A percentile compares a stretch with the other conserved stretches of the same genome.
These are phyloP conservation scores for Myxocyprinus asiaticus DNA, from an alignment of 2,113 vertebrate genomes.

Conservation along the genomic window DNA sequence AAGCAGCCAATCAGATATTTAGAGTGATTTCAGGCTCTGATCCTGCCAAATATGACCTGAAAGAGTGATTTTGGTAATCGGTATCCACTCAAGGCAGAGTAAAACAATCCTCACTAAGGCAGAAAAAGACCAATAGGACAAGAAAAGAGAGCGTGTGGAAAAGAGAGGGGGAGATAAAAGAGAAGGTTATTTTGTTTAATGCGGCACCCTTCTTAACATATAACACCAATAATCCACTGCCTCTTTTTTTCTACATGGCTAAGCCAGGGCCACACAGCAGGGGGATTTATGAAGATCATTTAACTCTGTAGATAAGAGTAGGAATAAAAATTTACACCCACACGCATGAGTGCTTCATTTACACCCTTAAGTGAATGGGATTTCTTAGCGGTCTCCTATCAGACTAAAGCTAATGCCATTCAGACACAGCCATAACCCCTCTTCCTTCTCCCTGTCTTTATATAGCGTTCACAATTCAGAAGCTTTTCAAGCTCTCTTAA, in stretches of 20 bases:
- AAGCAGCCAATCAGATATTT: constrained; percentile 19
- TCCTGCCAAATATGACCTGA: not conserved
- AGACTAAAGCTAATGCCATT: constrained; percentile 34
- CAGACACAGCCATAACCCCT: constrained; percentile 27
- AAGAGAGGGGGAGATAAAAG: constrained; percentile 16
- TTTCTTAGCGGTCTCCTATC: constrained; percentile 43
- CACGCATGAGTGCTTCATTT: constrained; percentile 55
- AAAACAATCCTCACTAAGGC: constrained; percentile 14
- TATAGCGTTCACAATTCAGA: not conserved
- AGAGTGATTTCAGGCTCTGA: not conserved
- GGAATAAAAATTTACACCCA: constrained; percentile 55
- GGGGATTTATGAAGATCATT: constrained; percentile 53
- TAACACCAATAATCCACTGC: constrained; percentile 43
- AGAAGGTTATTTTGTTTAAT: constrained; percentile 37
- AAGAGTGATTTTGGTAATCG: not conserved
- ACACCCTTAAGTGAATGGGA: constrained; percentile 53
- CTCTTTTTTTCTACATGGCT: constrained; percentile 43
- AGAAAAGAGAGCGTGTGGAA: not conserved
- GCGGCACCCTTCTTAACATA: constrained; percentile 45
- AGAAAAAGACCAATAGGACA: not conserved
- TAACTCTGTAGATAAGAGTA: constrained; percentile 57
- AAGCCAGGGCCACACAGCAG: constrained; percentile 20
- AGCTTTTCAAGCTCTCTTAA: not conserved
- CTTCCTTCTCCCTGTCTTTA: constrained; percentile 9
- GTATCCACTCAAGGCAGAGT: not conserved